Conservation (phyloP, 2,797 vertebrate species). For the Acanthopagrus latus region DNA sequence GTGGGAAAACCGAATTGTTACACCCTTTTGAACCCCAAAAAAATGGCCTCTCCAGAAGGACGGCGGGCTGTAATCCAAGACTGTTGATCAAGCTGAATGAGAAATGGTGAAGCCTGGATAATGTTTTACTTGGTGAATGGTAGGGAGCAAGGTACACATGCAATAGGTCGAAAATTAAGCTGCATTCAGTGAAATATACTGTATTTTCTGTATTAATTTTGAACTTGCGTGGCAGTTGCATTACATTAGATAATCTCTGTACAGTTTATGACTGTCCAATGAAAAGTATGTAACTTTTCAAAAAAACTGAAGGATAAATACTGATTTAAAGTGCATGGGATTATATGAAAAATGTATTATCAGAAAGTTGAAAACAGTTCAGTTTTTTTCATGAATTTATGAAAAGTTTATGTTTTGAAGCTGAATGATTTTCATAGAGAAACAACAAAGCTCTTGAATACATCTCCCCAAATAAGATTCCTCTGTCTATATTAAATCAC, state of each 20-base stretch:
- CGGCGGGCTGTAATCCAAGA: neutral
- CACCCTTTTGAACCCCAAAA: conserved; percentile 35
- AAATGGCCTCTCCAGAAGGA: conserved; percentile 19
- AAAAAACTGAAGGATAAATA: neutral
- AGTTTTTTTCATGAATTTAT: neutral
- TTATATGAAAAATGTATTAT: neutral
- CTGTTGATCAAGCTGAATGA: conserved; percentile 17
- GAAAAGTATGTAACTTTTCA: neutral
- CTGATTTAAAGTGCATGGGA: neutral
- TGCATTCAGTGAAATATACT: neutral
- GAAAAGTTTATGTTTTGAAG: neutral
- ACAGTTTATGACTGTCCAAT: neutral
- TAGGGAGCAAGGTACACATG: neutral
- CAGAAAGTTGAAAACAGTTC: neutral
- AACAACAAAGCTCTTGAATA: neutral
- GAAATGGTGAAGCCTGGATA: neutral
- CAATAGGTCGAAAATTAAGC: neutral
- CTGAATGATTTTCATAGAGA: neutral
- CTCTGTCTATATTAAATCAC: neutral
- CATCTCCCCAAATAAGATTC: neutral
- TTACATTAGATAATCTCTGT: neutral
- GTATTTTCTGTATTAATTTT: neutral
- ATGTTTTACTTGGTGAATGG: neutral
- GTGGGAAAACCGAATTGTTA: conserved; percentile 44
- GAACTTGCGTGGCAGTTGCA: neutral